phyloP scores from a whole-genome alignment of 23 tunicate genomes.

The Phallusia fumigata region DNA sequence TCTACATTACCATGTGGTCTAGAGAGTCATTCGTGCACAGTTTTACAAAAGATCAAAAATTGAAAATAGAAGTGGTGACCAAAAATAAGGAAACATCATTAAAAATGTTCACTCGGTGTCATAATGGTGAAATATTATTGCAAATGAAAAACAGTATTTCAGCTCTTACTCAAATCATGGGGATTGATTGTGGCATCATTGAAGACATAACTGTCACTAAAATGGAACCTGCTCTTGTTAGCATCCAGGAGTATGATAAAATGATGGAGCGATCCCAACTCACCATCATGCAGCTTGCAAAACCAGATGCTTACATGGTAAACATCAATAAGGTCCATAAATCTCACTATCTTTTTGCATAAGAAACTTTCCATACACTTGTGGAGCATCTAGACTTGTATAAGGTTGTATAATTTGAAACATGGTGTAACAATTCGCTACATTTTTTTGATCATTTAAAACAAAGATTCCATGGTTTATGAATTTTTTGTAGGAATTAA shows the following conservation, averaged over 20 bases:
- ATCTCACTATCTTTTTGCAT: too few species aligned
- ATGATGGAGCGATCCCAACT: not conserved
- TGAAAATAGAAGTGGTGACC: not conserved
- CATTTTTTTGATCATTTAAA: too few species aligned
- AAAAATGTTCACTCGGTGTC: not conserved
- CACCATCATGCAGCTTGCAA: not conserved
- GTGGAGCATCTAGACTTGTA: too few species aligned
- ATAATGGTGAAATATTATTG: not conserved
- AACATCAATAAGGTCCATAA: not conserved
- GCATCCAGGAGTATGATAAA: not conserved
- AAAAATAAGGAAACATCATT: not conserved
- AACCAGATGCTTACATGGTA: not conserved
- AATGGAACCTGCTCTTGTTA: not conserved
- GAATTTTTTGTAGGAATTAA: too few species aligned
- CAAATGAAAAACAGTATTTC: not conserved
- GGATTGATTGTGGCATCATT: not conserved
- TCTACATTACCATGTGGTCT: not conserved
- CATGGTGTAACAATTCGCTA: too few species aligned
- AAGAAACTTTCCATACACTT: too few species aligned
- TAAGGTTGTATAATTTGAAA: too few species aligned
- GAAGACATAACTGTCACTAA: not conserved
- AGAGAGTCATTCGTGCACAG: not conserved
- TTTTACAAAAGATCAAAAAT: not conserved
- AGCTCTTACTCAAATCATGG: not conserved
- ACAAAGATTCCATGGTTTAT: too few species aligned